Percentiles rank a stretch among this genome's conserved stretches.
phyloP scores from a whole-genome alignment of 2,113 vertebrate genomes.

The Bubalus kerabau region DNA sequence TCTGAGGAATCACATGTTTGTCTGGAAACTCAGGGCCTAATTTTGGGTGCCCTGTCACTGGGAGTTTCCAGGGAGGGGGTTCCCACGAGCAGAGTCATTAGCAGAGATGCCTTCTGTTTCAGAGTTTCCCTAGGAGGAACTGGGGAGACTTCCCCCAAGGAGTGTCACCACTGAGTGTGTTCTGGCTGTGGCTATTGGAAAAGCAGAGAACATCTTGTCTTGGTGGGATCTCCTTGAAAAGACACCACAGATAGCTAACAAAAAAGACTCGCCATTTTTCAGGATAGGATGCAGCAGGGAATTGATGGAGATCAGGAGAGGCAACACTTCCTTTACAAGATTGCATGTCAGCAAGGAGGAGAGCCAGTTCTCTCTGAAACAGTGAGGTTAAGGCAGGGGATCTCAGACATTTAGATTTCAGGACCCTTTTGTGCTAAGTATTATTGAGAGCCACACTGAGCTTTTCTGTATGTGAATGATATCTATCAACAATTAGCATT shows the following conservation, averaged over 20 bases:
- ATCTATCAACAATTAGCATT: not conserved
- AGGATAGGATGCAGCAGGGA: not conserved
- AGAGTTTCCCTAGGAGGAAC: not conserved
- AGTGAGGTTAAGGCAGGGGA: not conserved
- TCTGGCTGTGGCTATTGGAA: not conserved
- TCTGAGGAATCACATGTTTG: not conserved
- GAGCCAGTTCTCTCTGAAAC: not conserved
- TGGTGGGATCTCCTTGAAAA: not conserved
- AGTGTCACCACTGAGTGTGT: too few relatives aligned
- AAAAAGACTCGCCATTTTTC: not conserved
- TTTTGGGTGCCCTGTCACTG: not conserved
- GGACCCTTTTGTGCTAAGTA: not conserved
- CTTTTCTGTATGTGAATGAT: not conserved
- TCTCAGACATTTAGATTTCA: not conserved
- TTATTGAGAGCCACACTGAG: not conserved
- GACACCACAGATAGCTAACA: not conserved
- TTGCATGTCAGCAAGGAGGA: not conserved
- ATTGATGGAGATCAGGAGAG: not conserved
- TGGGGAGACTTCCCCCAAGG: not conserved
- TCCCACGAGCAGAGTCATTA: not conserved
- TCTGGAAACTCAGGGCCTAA: not conserved
- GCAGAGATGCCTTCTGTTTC: not conserved
- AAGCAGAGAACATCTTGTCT: not conserved
- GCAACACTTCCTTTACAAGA: not conserved
- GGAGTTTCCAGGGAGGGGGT: not conserved